phyloP scores from a whole-genome alignment of 2,888 invertebrate genomes.

The Neocrepidodera transversa region DNA sequence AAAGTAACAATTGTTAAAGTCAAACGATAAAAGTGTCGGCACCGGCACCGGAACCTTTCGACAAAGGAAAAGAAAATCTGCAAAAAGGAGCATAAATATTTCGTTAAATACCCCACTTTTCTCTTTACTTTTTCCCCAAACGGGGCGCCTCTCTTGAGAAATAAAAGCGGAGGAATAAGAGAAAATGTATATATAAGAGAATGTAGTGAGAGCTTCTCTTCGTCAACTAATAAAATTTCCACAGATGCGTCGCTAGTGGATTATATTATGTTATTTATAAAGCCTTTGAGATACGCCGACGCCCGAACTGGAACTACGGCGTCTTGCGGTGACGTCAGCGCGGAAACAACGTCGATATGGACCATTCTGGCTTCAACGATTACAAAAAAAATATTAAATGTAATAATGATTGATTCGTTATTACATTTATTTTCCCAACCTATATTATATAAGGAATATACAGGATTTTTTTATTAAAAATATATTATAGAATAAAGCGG shows the following conservation, averaged over 20 bases:
- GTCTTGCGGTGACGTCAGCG: slow-evolving; percentile 21
- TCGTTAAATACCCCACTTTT: slow-evolving; percentile 4
- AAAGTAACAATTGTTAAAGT: neutral
- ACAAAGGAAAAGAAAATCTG: neutral
- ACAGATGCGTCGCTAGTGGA: slow-evolving; percentile 57
- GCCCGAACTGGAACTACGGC: slow-evolving; percentile 28
- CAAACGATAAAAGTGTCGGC: slow-evolving; percentile 1
- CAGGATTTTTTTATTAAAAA: too few species aligned
- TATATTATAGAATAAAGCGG: too few species aligned
- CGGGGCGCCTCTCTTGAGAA: neutral
- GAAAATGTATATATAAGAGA: slow-evolving; percentile 8
- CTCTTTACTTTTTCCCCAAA: slow-evolving; percentile 3
- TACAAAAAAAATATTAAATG: too few species aligned
- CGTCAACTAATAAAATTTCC: slow-evolving; percentile 58
- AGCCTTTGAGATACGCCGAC: slow-evolving; percentile 52
- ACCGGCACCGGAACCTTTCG: neutral
- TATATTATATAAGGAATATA: too few species aligned
- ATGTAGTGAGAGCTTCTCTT: slow-evolving; percentile 41
- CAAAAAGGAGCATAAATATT: slow-evolving; percentile 6
- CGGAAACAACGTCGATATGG: slow-evolving; percentile 9
- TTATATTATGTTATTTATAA: slow-evolving; percentile 59
- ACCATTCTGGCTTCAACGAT: too few species aligned
- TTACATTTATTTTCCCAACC: too few species aligned
- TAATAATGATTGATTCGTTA: too few species aligned
- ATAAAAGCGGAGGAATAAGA: neutral